Conservation (phyloP, 1,140 invertebrate species). For the Drosophila persimilis region DNA sequence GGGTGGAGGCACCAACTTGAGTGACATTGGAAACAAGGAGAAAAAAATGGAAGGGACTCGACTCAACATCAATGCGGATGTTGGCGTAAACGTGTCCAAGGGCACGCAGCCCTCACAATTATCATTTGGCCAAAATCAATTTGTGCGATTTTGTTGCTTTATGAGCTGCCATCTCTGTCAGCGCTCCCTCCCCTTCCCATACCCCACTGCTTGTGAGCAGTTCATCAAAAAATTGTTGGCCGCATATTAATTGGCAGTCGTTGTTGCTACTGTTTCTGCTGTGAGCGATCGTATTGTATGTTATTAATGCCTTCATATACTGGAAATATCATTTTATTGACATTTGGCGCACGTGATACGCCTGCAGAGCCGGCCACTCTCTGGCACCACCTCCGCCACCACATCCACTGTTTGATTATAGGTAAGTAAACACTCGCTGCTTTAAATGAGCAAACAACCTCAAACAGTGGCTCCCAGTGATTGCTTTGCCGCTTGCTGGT, state of each 20-base stretch:
- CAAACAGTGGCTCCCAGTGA: slow-evolving; percentile 1
- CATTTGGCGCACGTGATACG: slow-evolving; percentile 70
- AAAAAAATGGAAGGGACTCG: not conserved
- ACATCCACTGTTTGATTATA: slow-evolving; percentile 28
- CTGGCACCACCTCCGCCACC: not conserved
- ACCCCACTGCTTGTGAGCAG: slow-evolving; percentile 60
- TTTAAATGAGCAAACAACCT: slow-evolving; percentile 45
- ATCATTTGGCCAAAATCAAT: slow-evolving; percentile 76
- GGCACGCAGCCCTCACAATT: slow-evolving; percentile 49
- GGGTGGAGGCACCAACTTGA: slow-evolving; percentile 31
- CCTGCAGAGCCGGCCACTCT: slow-evolving; percentile 36
- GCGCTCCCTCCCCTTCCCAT: not conserved
- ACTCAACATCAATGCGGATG: slow-evolving; percentile 4
- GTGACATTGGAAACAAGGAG: slow-evolving; percentile 15
- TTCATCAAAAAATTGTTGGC: slow-evolving; percentile 71
- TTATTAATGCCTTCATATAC: slow-evolving; percentile 55
- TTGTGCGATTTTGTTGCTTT: slow-evolving; percentile 69
- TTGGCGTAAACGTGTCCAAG: slow-evolving; percentile 47
- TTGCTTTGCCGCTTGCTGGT: slow-evolving; percentile 6
- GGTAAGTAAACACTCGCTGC: slow-evolving; percentile 35
- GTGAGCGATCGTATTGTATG: slow-evolving; percentile 59
- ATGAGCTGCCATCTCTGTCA: slow-evolving; percentile 34
- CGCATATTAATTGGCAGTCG: slow-evolving; percentile 70
- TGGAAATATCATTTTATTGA: slow-evolving; percentile 68
- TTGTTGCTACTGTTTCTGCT: slow-evolving; percentile 40